These are phyloP conservation scores for Drosophila tristis DNA, from an alignment of 1,140 invertebrate genomes.

Conservation along the genomic window DNA sequence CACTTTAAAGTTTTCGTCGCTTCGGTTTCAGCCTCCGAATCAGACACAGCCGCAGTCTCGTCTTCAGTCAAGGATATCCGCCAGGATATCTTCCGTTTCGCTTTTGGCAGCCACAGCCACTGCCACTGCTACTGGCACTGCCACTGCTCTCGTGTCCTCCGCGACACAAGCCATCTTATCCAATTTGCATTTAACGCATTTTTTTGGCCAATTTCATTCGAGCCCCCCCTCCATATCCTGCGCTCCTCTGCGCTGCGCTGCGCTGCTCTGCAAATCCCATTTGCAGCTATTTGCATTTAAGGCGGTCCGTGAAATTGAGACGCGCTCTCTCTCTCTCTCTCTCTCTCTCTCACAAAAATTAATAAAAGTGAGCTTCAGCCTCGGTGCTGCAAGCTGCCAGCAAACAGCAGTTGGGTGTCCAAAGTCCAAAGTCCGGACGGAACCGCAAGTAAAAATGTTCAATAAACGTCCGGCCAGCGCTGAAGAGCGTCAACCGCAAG, in stretches of 20 bases:
- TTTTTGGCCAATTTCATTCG: constrained; percentile 62
- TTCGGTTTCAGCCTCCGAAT: constrained; percentile 59
- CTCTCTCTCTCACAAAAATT: constrained; percentile 45
- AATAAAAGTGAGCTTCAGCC: constrained; percentile 61
- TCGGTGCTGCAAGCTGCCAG: background rate
- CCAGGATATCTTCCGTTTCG: constrained; percentile 51
- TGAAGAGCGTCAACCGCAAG: constrained; percentile 58
- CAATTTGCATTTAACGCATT: constrained; percentile 82
- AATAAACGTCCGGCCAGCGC: constrained; percentile 70
- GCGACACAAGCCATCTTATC: constrained; percentile 70
- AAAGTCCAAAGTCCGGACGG: background rate
- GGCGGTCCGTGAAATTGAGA: constrained; percentile 75
- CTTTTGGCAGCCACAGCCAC: constrained; percentile 31
- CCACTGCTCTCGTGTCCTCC: constrained; percentile 18
- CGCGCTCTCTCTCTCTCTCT: constrained; percentile 21
- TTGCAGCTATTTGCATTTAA: constrained; percentile 77
- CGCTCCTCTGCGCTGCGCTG: too few relatives aligned
- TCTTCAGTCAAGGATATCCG: constrained; percentile 68
- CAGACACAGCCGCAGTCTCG: constrained; percentile 61
- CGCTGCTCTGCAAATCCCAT: constrained; percentile 63
- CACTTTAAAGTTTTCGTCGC: constrained; percentile 81
- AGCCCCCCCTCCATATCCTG: constrained; percentile 1
- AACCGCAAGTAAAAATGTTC: constrained; percentile 80
- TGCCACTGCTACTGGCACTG: background rate
- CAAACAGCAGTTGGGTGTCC: constrained; percentile 4